Evolutionary conservation across 2,888 invertebrate genomes (phyloP), one percentile per base, ranked within the genome.

Genomic region (Mythimna albipuncta): DNA sequence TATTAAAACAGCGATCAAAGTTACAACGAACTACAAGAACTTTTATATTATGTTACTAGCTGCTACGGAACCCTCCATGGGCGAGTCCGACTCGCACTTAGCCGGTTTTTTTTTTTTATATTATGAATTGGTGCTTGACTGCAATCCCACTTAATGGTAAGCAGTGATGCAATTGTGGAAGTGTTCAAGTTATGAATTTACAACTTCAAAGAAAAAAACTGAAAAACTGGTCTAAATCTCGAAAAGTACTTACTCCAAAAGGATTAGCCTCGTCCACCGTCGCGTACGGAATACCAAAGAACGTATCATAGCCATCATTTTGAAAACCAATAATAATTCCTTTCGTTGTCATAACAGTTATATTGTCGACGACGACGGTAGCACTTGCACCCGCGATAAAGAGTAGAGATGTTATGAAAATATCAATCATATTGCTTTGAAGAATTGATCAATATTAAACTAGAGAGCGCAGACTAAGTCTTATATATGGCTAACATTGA

Each of bases 261-360:
- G 94, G 92, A 70, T 93, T 91, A 0, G 77, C 73, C 41, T 89
- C 83, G 59, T 93, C 83, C 0, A 95, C 92, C 63, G 77, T 86
- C 13, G 92, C 94, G 76, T 91, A 95, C 0, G 95, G 94, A 58
- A 95, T 89, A 10, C 95, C 94, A 74, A 93, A 89, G 66, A 91
- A 95, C 44, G 92, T 91, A 6, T 86, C 84, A 54, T 90, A 93
- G 5, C 88, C 86, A 0, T 91, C 90, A 71, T 91, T 88, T 44
- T 72, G 83, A n/a, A 89, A 75, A 1, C 93, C 94, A 10, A 82
- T 74, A 6, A 93, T 83, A 16, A 71, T 61, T 3, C 94, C 94
- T 19, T 83, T 87, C 0, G 71, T 78, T 0, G 90, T 91, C 0
- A 76, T 64, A 41, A 93, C 92, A 5, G 69, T 64, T 7, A 80